Evolutionary conservation across 2,797 vertebrate genomes (phyloP).

Genomic region (Scolopax bukidnonensis): DNA sequence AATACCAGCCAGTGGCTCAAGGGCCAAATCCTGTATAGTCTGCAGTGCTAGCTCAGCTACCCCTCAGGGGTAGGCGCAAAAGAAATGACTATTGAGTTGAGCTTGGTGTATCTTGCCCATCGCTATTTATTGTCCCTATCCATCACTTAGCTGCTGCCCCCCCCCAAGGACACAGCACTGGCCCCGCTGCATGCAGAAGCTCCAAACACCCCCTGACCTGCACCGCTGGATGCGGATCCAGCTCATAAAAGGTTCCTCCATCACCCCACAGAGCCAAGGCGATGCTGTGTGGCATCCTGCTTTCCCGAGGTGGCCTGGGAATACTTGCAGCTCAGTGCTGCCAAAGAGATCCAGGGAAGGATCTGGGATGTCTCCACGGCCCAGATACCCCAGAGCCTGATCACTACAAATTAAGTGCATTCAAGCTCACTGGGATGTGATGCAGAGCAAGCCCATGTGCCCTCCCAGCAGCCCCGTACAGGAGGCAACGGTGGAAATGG

Average conservation of each 20-base stretch:
- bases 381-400: not conserved
- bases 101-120: fast-evolving
- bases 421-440: fast-evolving
- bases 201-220: not conserved
- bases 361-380: fast-evolving
- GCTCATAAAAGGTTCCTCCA: not conserved
- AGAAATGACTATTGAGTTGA: fast-evolving
- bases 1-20: not conserved
- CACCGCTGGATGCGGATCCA: fast-evolving
- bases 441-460: fast-evolving
- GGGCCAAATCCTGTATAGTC: not conserved
- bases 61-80: not conserved
- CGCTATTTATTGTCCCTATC: fast-evolving
- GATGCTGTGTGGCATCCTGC: not conserved
- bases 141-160: not conserved
- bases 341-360: not conserved
- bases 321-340: not conserved
- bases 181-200: not conserved
- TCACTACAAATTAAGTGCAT: fast-evolving
- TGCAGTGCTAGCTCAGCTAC: not conserved
- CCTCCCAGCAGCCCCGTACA: fast-evolving
- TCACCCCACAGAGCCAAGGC: fast-evolving
- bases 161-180: fast-evolving
- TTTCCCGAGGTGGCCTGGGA: not conserved
- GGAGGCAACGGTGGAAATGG: fast-evolving